phyloP scores from a whole-genome alignment of 2,113 vertebrate genomes.

The Indri indri region DNA sequence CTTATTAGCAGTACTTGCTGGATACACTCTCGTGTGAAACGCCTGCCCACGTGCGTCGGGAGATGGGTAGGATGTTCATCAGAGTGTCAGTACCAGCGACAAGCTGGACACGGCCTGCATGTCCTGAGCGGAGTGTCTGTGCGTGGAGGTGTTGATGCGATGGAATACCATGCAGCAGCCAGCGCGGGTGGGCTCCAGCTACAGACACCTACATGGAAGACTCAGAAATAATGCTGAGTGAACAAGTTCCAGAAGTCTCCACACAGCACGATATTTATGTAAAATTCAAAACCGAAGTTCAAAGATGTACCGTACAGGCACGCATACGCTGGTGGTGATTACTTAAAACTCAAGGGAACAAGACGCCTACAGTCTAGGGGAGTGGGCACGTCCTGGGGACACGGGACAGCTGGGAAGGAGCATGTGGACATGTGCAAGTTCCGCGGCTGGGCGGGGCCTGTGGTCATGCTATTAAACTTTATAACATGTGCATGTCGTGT shows the following conservation, averaged over 20 bases:
- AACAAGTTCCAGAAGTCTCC: not conserved
- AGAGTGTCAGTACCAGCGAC: no score
- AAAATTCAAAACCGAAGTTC: not conserved
- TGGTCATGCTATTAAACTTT: fast-evolving
- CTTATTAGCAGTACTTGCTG: not conserved
- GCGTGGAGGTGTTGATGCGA: fast-evolving
- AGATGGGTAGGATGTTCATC: fast-evolving
- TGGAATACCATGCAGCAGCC: fast-evolving
- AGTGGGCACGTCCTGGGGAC: not conserved
- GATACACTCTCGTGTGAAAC: fast-evolving
- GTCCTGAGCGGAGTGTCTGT: fast-evolving
- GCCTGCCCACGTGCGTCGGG: fast-evolving
- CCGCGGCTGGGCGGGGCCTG: not conserved
- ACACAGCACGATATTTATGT: fast-evolving
- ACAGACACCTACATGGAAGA: fast-evolving
- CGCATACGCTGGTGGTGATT: fast-evolving
- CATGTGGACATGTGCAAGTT: fast-evolving
- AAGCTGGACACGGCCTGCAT: fast-evolving
- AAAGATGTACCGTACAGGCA: fast-evolving
- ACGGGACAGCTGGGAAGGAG: not conserved
- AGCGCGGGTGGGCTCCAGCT: not conserved
- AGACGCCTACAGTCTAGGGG: fast-evolving
- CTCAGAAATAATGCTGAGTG: not conserved
- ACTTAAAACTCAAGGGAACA: fast-evolving
- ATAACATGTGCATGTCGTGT: fast-evolving